These are phyloP conservation scores for Drymonia ruficornis DNA, from an alignment of 2,888 invertebrate genomes.

Conservation along the genomic window DNA sequence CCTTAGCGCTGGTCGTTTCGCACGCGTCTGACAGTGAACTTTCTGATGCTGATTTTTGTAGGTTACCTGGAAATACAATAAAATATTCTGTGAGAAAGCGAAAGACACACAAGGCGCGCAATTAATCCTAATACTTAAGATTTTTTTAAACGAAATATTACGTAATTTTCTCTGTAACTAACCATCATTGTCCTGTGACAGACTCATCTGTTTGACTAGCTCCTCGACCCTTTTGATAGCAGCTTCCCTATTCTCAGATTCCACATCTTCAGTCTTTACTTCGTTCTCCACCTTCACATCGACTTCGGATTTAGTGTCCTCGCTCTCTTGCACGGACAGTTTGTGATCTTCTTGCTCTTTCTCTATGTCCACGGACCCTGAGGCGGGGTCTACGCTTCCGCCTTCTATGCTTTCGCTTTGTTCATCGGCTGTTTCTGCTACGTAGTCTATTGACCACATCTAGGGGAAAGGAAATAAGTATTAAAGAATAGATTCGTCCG, in stretches of 20 bases:
- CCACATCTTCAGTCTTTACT: slow-evolving; percentile 56
- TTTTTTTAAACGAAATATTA: too few relatives aligned
- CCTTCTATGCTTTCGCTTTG: slow-evolving; percentile 77
- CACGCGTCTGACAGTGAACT: slow-evolving; percentile 93
- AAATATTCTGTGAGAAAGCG: not conserved
- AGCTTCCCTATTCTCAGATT: slow-evolving; percentile 64
- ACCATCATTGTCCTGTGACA: slow-evolving; percentile 88
- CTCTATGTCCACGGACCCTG: slow-evolving; percentile 59
- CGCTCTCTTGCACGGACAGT: slow-evolving; percentile 56
- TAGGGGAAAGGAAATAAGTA: slow-evolving; percentile 48
- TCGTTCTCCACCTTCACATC: slow-evolving; percentile 32
- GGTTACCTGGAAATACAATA: slow-evolving; percentile 46
- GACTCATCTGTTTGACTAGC: slow-evolving; percentile 92
- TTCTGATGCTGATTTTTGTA: slow-evolving; percentile 94
- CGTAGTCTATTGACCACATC: slow-evolving; percentile 99
- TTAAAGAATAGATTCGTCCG: not conserved
- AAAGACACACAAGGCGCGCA: not conserved
- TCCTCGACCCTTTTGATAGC: slow-evolving; percentile 86
- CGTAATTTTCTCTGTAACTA: slow-evolving; percentile 11
- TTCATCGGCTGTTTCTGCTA: slow-evolving; percentile 79
- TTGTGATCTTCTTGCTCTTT: slow-evolving; percentile 52
- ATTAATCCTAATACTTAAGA: not conserved
- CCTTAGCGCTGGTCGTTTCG: slow-evolving; percentile 87
- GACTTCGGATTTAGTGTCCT: slow-evolving; percentile 49
- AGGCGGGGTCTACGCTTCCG: slow-evolving; percentile 55